phyloP scores from a whole-genome alignment of 1,140 invertebrate species.

The Pogonomyrmex californicus region DNA sequence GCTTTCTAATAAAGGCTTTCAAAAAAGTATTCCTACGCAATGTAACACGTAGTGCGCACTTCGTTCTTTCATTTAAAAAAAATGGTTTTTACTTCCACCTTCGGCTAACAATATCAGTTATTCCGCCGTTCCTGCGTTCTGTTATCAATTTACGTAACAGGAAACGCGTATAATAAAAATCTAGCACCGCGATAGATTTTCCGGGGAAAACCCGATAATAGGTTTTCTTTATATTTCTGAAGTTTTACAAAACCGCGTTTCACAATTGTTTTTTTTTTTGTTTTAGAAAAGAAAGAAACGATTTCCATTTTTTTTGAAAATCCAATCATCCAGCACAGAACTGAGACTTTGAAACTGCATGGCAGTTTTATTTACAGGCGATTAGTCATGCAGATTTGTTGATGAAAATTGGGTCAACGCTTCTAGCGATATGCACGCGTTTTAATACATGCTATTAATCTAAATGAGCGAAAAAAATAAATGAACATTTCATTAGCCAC shows the following conservation, averaged over 20 bases:
- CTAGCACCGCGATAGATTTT: neutral
- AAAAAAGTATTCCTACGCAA: neutral
- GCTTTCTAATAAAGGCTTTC: neutral
- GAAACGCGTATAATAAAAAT: neutral
- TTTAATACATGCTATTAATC: neutral
- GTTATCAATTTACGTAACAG: conserved; percentile 9
- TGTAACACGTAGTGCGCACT: neutral
- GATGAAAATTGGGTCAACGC: conserved; percentile 19
- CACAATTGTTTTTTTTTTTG: neutral
- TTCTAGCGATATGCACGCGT: neutral
- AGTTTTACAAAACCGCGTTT: neutral
- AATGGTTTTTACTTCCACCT: neutral
- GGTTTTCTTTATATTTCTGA: neutral
- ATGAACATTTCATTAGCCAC: neutral
- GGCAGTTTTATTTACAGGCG: neutral
- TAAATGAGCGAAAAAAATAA: neutral
- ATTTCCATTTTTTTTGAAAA: neutral
- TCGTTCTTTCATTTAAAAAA: neutral
- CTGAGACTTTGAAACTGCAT: neutral
- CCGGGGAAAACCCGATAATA: neutral
- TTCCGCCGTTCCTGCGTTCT: neutral
- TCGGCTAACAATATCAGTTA: neutral
- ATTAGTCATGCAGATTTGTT: neutral
- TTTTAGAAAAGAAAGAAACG: neutral
- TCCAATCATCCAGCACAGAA: neutral